These are phyloP conservation scores for Acanthurus leucopareius DNA, from an alignment of 2,797 vertebrate genomes.

Conservation along the genomic window DNA sequence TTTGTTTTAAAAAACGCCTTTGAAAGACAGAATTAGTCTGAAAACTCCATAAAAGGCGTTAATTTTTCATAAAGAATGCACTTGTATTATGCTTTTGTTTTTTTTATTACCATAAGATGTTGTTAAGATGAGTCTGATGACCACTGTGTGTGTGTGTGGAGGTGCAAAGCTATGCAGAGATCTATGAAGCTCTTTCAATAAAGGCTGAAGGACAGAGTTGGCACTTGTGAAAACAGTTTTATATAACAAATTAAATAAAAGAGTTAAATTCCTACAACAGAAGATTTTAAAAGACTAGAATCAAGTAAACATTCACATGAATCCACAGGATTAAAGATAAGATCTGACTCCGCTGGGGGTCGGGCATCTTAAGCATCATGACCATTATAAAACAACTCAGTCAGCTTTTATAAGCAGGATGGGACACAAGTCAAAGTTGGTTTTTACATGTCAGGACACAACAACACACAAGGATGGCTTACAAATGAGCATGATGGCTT, in stretches of 20 bases:
- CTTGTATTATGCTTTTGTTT: neutral
- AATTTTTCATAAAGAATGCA: neutral
- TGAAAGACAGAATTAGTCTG: neutral
- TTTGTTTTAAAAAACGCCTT: neutral
- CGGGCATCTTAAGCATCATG: neutral
- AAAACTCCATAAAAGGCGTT: neutral
- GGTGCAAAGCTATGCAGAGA: too few relatives aligned
- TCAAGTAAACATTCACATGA: too few relatives aligned
- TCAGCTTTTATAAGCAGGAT: neutral
- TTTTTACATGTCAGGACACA: neutral
- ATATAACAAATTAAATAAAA: too few relatives aligned
- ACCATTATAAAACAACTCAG: neutral
- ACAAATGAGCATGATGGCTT: neutral
- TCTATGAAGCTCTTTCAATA: too few relatives aligned
- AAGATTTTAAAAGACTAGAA: too few relatives aligned
- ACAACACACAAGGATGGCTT: neutral
- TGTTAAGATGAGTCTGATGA: neutral
- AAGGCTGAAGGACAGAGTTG: too few relatives aligned
- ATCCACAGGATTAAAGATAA: too few relatives aligned
- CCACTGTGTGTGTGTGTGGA: neutral
- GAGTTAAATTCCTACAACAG: too few relatives aligned
- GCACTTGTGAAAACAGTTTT: too few relatives aligned
- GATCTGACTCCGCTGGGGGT: too few relatives aligned
- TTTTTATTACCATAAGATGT: neutral
- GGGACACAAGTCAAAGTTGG: neutral